phyloP scores from a whole-genome alignment of 2,797 vertebrate genomes.

The Avahi laniger region DNA sequence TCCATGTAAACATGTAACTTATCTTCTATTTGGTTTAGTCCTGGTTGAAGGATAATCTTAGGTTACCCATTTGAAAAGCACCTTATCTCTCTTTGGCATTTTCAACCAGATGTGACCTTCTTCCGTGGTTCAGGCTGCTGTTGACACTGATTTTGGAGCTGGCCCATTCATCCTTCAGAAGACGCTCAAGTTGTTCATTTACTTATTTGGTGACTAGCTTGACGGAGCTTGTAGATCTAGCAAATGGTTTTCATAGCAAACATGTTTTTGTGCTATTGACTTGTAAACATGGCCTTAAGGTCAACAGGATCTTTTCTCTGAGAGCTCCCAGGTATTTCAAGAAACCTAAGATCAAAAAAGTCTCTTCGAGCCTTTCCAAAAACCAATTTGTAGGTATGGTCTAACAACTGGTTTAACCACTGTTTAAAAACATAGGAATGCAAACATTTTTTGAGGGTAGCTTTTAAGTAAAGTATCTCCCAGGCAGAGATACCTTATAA shows the following conservation, averaged over 20 bases:
- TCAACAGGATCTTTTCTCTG: background rate
- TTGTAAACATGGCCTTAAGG: background rate
- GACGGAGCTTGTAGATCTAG: background rate
- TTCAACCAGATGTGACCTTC: background rate
- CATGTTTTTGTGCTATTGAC: background rate
- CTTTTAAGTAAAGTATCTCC: conserved; percentile 30
- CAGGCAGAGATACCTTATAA: background rate
- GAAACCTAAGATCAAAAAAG: conserved; percentile 20
- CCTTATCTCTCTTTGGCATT: conserved; percentile 16
- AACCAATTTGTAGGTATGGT: background rate
- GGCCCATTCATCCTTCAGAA: background rate
- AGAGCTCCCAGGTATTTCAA: background rate
- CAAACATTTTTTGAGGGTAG: background rate
- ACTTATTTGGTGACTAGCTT: background rate
- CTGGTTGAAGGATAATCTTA: background rate
- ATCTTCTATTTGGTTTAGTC: background rate
- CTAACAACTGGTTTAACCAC: background rate
- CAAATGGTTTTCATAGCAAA: conserved; percentile 34
- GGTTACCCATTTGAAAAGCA: conserved; percentile 12
- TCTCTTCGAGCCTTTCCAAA: background rate
- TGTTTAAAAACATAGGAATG: background rate
- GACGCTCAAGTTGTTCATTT: background rate
- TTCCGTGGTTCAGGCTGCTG: background rate
- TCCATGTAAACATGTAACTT: background rate
- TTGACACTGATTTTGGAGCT: background rate